Base-by-base conservation (phyloP, 2,797 vertebrate species). In the Pangasius larnaudii region DNA sequence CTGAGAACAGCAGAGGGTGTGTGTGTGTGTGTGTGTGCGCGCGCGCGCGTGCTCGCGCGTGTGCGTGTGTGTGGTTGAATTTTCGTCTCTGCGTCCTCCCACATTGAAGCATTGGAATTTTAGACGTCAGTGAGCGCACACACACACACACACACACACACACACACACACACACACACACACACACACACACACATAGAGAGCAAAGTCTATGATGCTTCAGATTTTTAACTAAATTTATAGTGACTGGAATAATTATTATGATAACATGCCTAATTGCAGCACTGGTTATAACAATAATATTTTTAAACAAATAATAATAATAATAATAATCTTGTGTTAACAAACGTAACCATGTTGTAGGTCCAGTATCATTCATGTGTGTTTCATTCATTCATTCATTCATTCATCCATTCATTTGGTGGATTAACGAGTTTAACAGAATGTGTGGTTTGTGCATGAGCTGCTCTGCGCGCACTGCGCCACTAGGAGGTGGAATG, bases 401-500 rank as follows among this genome's bases (percentile, higher is more conserved):
- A 19, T 63, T 65, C 1, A 10, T 33, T 71, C 42, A 22, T 72
- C 58, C n/a, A 36, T 85, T 74, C 16, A 22, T 65, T 78, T 77
- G 19, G 58, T 85, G 13, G 56, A 39, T 77, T 86, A 86, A 78
- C n/a, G 39, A 27, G 58, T 81, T 67, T 79, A 65, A 46, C n/a
- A 9, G 6, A 46, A 42, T 82, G 0, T 19, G 61, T 11, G 59
- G 27, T 83, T 65, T 49, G 58, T 49, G 14, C 8, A 51, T 14
- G 42, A 72, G 49, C 36, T 84, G 88, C 22, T 83, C 85, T 87
- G 89, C 82, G 82, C 84, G 58, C 51, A 8, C 81, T 85, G 58
- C 10, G 46, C 95, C 95, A 94, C 94, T 94, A 95, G 95, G 94
- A 92, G 95, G 94, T 94, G 94, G 93, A 83, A 92, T 91, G 92